A percentile compares a stretch with the other conserved stretches of the same genome.
phyloP scores from a whole-genome alignment of 2,797 vertebrate genomes.

The Hozukius guyotensis region DNA sequence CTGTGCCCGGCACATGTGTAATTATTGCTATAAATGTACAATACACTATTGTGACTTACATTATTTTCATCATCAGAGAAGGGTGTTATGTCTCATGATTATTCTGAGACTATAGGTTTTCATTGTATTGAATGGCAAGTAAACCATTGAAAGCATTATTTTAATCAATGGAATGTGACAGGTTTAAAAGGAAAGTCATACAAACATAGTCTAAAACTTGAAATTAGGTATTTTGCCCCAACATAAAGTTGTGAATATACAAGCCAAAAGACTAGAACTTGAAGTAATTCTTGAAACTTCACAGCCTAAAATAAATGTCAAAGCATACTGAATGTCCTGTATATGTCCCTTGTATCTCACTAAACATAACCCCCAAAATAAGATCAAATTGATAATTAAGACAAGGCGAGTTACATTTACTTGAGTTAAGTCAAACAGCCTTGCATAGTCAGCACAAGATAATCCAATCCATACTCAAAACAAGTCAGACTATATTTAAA shows the following conservation, averaged over 20 bases:
- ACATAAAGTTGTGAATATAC: background rate
- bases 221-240: background rate
- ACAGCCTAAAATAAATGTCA: background rate
- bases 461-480: background rate
- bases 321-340: background rate
- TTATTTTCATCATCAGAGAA: background rate
- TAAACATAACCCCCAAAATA: background rate
- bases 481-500: background rate
- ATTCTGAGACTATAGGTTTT: background rate
- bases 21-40: too few species aligned
- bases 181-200: background rate
- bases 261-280: background rate
- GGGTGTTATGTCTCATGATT: background rate
- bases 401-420: background rate
- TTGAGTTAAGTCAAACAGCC: background rate
- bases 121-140: background rate
- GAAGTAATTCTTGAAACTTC: background rate
- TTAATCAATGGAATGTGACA: background rate
- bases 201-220: background rate
- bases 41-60: background rate
- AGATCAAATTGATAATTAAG: background rate
- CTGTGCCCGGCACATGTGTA: accelerated
- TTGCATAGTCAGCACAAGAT: background rate
- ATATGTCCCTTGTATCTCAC: background rate
- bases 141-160: background rate